These are phyloP conservation scores for Diplodus puntazzo DNA, from an alignment of 2,797 vertebrate genomes.

Conservation along the genomic window DNA sequence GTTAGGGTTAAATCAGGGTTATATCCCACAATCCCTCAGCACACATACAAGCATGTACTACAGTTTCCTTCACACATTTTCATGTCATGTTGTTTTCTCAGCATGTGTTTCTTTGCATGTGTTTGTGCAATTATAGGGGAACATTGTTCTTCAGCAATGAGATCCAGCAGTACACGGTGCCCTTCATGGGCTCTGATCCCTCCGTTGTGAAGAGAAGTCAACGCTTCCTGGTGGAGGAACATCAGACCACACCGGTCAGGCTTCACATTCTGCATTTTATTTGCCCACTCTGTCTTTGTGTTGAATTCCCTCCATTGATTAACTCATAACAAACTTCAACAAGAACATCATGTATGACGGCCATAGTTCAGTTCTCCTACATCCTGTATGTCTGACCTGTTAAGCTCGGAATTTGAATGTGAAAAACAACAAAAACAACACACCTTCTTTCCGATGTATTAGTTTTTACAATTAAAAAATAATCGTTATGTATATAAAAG, in stretches of 20 bases:
- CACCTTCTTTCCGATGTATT: no score
- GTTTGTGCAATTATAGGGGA: conserved; percentile 78
- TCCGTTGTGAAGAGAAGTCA: conserved; percentile 95
- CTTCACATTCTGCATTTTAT: not conserved
- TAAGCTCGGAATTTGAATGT: no score
- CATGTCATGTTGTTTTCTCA: not conserved
- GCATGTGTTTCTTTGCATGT: not conserved
- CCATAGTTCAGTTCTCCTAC: no score
- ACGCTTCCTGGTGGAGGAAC: conserved; percentile 88
- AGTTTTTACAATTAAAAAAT: no score
- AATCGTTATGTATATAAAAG: no score
- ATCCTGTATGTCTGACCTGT: no score
- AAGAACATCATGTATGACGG: no score
- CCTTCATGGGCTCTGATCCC: conserved; percentile 92
- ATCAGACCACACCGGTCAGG: conserved; percentile 90
- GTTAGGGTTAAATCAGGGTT: not conserved
- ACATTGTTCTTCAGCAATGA: conserved; percentile 89
- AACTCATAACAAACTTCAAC: not conserved
- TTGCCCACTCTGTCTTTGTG: not conserved
- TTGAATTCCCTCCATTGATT: not conserved
- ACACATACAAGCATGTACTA: not conserved
- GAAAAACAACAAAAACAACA: no score
- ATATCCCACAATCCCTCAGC: not conserved
- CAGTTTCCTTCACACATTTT: not conserved
- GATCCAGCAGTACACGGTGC: conserved; percentile 89